These are phyloP conservation scores for Camptogramma bilineatum DNA, from an alignment of 2,888 invertebrate species.

Conservation along the genomic window DNA sequence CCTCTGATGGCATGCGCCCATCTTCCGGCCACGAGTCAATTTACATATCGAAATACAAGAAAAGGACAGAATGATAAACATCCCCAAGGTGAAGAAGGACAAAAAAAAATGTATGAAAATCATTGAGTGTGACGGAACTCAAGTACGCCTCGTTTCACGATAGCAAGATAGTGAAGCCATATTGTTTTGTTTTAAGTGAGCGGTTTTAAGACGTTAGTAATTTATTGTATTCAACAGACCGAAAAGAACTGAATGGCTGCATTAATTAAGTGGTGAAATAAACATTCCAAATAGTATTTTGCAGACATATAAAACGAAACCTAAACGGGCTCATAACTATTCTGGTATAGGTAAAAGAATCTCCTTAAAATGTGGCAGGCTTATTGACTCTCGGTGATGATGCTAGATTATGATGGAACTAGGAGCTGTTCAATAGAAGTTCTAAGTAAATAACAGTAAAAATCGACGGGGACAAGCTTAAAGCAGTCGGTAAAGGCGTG, in stretches of 20 bases:
- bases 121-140: constrained; percentile 65
- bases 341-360: too few species aligned
- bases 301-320: neutral
- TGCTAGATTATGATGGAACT: too few species aligned
- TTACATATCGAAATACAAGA: constrained; percentile 37
- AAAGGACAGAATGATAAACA: constrained; percentile 13
- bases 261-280: neutral
- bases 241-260: neutral
- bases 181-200: constrained; percentile 53
- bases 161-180: constrained; percentile 58
- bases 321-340: neutral
- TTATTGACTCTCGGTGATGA: too few species aligned
- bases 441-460: too few species aligned
- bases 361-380: too few species aligned
- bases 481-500: too few species aligned
- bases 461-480: too few species aligned
- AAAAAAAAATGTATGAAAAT: constrained; percentile 57
- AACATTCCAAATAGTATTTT: neutral
- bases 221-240: constrained; percentile 9
- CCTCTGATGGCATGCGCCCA: constrained; percentile 40
- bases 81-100: constrained; percentile 36
- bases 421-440: too few species aligned
- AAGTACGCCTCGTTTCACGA: constrained; percentile 63
- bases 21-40: constrained; percentile 42
- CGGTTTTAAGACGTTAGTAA: constrained; percentile 15